A percentile compares a stretch with the other conserved stretches of the same genome.
Conservation (phyloP, 1,140 invertebrate species). For the Zaprionus ghesquierei region DNA sequence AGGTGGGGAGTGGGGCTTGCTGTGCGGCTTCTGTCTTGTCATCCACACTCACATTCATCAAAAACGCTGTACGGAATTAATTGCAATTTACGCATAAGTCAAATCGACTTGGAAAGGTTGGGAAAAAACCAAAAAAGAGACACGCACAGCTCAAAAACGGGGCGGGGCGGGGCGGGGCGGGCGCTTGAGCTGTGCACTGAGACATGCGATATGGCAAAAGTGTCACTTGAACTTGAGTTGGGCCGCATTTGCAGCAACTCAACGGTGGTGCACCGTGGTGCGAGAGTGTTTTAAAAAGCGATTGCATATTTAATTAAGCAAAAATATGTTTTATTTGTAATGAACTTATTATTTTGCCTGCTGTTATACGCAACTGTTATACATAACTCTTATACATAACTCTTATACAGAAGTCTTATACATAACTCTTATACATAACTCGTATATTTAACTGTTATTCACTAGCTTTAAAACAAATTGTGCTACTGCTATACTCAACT, state of each 20-base stretch:
- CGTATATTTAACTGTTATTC: background rate
- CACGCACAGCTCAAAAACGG: slow-evolving; percentile 1
- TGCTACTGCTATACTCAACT: background rate
- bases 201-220: slow-evolving; percentile 72
- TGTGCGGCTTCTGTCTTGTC: slow-evolving; percentile 13
- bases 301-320: background rate
- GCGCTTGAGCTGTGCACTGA: slow-evolving; percentile 32
- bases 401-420: background rate
- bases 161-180: slow-evolving; percentile 13
- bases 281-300: background rate
- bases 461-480: background rate
- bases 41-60: slow-evolving; percentile 22
- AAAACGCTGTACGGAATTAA: slow-evolving; percentile 56
- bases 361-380: background rate
- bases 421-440: background rate
- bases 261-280: slow-evolving; percentile 14
- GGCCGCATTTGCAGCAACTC: slow-evolving; percentile 24
- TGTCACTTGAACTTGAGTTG: slow-evolving; percentile 74
- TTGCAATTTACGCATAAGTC: slow-evolving; percentile 71
- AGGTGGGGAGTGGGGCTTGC: background rate
- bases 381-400: background rate
- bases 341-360: no score
- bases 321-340: no score
- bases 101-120: slow-evolving; percentile 31
- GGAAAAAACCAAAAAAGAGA: slow-evolving; percentile 26